Evolutionary conservation across 2,797 vertebrate species (phyloP).

Genomic region (Oreochromis mossambicus): DNA sequence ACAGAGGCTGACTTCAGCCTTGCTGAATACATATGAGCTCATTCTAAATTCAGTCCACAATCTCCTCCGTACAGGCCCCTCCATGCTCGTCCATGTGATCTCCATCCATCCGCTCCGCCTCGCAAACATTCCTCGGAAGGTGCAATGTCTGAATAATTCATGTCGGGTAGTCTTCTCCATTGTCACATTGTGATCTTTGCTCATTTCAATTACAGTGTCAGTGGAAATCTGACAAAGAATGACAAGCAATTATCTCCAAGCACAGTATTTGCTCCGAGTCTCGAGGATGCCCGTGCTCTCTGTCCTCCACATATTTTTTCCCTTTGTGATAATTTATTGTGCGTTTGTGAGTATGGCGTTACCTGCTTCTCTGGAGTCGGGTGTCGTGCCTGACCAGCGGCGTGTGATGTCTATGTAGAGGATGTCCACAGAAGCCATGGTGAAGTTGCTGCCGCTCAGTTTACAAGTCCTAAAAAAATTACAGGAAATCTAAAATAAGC

Average conservation of each 20-base stretch:
- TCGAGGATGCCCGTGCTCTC: slow-evolving; percentile 6
- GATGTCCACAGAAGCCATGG: slow-evolving; percentile 95
- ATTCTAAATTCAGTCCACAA: slow-evolving; percentile 35
- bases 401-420: slow-evolving; percentile 96
- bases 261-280: slow-evolving; percentile 14
- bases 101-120: slow-evolving; percentile 37
- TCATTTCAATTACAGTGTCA: slow-evolving; percentile 58
- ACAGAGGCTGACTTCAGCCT: slow-evolving; percentile 4
- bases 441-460: slow-evolving; percentile 86
- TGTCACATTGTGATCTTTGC: slow-evolving; percentile 50
- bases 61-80: slow-evolving; percentile 23
- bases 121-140: slow-evolving; percentile 31
- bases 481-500: neutral
- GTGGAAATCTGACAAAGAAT: slow-evolving; percentile 49
- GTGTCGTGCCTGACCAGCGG: slow-evolving; percentile 77
- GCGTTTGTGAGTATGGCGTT: neutral
- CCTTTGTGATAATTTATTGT: neutral
- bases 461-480: slow-evolving; percentile 84
- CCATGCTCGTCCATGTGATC: slow-evolving; percentile 38
- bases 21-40: slow-evolving; percentile 31
- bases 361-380: slow-evolving; percentile 90
- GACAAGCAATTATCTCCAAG: slow-evolving; percentile 54
- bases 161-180: slow-evolving; percentile 9
- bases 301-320: slow-evolving; percentile 6
- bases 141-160: slow-evolving; percentile 64